Conservation (phyloP, 1,140 invertebrate genomes). For the Brachystomella parvula region DNA sequence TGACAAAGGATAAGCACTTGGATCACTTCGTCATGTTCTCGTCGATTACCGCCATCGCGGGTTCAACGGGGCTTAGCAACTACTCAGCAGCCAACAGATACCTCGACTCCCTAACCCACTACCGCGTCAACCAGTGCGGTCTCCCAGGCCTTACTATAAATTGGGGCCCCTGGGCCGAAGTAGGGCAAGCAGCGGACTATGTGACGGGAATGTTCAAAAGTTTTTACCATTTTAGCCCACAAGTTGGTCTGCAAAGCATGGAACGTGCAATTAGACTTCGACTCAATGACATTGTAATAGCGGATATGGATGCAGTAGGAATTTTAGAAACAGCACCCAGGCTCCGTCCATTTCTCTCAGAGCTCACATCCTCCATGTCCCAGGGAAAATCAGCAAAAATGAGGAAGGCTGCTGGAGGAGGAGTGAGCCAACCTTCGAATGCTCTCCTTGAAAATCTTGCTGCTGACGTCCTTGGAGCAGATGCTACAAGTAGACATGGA, state of each 20-base stretch:
- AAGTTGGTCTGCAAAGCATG: background rate
- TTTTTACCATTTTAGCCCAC: background rate
- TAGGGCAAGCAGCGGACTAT: slow-evolving; percentile 5
- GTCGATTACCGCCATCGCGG: slow-evolving; percentile 4
- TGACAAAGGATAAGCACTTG: slow-evolving; percentile 10
- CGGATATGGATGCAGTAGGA: background rate
- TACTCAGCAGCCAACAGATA: slow-evolving; percentile 13
- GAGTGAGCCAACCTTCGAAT: background rate
- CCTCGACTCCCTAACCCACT: slow-evolving; percentile 15
- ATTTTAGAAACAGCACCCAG: background rate
- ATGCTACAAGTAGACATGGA: background rate
- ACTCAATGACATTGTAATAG: background rate
- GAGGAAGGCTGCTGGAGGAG: background rate
- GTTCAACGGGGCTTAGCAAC: slow-evolving; percentile 5
- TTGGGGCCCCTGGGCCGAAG: slow-evolving; percentile 18
- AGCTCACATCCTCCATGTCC: background rate
- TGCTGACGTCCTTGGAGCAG: background rate
- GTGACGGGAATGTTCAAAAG: background rate
- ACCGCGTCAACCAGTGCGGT: background rate
- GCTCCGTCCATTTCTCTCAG: background rate
- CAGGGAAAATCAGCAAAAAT: background rate
- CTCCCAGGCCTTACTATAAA: slow-evolving; percentile 2
- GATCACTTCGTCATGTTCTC: slow-evolving; percentile 23
- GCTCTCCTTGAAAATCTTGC: background rate
- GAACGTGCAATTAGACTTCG: background rate